Evolutionary conservation across 2,888 invertebrate species (phyloP).

Genomic region (Orthosia gothica): DNA sequence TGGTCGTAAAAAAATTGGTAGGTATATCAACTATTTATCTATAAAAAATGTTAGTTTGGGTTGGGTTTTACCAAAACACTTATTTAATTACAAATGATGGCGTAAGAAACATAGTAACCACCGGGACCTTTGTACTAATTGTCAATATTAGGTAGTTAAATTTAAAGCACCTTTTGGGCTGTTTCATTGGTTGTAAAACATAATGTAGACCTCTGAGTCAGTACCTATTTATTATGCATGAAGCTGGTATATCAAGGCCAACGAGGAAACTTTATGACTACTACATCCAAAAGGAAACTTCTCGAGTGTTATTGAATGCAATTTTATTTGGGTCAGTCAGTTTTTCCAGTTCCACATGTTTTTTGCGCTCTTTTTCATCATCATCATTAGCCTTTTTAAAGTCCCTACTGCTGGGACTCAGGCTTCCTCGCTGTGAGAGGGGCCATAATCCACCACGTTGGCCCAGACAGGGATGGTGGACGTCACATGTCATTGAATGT

Average conservation of each 20-base stretch:
- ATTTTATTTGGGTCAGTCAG: background rate
- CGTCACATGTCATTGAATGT: no score
- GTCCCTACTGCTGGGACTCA: no score
- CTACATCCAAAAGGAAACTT: background rate
- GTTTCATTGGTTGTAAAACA: no score
- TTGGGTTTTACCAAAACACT: background rate
- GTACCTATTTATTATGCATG: background rate
- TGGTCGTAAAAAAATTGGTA: no score
- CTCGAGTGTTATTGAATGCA: slow-evolving; percentile 4
- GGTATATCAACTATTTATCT: background rate
- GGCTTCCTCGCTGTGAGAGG: no score
- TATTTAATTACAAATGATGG: background rate
- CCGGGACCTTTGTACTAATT: slow-evolving; percentile 2
- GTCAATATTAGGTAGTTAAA: background rate
- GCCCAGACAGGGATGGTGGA: no score
- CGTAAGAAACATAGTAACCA: background rate
- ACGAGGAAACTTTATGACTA: background rate
- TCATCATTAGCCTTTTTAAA: no score
- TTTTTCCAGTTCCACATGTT: background rate
- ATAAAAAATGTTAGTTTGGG: background rate
- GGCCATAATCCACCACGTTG: no score
- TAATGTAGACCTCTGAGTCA: background rate
- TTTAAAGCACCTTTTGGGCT: background rate
- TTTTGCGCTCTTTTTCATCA: no score
- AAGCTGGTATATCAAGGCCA: slow-evolving; percentile 6